Evolutionary conservation across 2,113 vertebrate genomes (phyloP).

Genomic region (Heptranchias perlo): DNA sequence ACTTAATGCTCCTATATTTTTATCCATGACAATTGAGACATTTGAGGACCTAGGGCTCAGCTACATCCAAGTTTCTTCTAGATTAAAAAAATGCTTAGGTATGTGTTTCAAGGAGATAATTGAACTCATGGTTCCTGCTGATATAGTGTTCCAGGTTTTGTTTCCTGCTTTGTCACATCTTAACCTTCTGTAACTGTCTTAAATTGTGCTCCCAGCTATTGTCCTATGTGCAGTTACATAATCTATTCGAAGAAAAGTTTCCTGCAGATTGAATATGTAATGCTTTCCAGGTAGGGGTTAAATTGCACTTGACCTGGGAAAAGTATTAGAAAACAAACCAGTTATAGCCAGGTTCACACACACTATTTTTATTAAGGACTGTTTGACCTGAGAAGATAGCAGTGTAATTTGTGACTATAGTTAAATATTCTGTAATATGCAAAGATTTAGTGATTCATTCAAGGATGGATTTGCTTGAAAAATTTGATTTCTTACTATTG

Average conservation of each 20-base stretch:
- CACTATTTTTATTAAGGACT: not conserved
- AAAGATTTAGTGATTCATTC: not conserved
- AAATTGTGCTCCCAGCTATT: not conserved
- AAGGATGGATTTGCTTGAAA: not conserved
- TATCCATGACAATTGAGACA: not conserved
- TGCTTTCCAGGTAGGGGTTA: not conserved
- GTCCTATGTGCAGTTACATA: too few relatives aligned
- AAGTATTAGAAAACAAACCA: not conserved
- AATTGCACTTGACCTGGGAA: not conserved
- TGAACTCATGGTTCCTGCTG: not conserved
- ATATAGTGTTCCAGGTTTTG: not conserved
- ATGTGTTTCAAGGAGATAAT: not conserved
- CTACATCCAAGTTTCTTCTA: not conserved
- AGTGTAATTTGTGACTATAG: not conserved
- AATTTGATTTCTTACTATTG: not conserved
- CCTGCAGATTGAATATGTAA: not conserved
- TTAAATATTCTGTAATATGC: not conserved
- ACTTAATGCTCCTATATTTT: not conserved
- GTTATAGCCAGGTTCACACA: not conserved
- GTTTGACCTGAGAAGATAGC: not conserved
- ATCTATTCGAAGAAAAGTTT: not conserved
- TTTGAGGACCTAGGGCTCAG: not conserved
- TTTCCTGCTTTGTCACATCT: not conserved
- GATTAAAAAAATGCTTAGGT: not conserved
- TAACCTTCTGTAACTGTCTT: not conserved